Percentiles rank a stretch among this genome's conserved stretches.
Evolutionary conservation across 1,140 invertebrate species (phyloP).

Genomic region (Conus ventricosus): DNA sequence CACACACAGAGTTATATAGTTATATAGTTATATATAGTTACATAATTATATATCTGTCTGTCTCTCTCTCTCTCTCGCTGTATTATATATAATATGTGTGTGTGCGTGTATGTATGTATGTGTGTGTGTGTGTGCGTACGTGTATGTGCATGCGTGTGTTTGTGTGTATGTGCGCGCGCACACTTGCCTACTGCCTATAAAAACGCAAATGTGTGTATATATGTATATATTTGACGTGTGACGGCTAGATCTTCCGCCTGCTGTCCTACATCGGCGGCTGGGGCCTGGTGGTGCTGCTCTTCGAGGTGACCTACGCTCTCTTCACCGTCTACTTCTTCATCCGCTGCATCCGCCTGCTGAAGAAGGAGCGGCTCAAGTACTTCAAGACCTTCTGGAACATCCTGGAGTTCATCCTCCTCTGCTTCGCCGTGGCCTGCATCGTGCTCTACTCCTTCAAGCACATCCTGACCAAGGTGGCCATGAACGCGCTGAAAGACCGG

Average conservation of each 20-base stretch:
- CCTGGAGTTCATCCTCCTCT: conserved; percentile 74
- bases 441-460: conserved; percentile 76
- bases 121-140: conserved; percentile 21
- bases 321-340: conserved; percentile 72
- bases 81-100: conserved; percentile 14
- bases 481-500: conserved; percentile 71
- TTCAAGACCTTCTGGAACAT: conserved; percentile 77
- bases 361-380: conserved; percentile 72
- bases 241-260: conserved; percentile 70
- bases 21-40: too few relatives aligned
- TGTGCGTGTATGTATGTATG: conserved; percentile 8
- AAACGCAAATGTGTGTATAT: not conserved
- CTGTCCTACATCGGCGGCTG: conserved; percentile 72
- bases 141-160: conserved; percentile 7
- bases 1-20: too few relatives aligned
- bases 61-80: too few relatives aligned
- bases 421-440: conserved; percentile 73
- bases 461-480: conserved; percentile 72
- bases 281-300: conserved; percentile 70
- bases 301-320: conserved; percentile 69
- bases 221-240: conserved; percentile 8
- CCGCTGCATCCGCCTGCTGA: conserved; percentile 65
- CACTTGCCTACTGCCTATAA: too few relatives aligned
- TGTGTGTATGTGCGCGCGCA: not conserved
- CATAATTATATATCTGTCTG: too few relatives aligned